These are phyloP conservation scores for Caenorhabditis plicata DNA, from an alignment of 2,888 invertebrate species.

Conservation along the genomic window DNA sequence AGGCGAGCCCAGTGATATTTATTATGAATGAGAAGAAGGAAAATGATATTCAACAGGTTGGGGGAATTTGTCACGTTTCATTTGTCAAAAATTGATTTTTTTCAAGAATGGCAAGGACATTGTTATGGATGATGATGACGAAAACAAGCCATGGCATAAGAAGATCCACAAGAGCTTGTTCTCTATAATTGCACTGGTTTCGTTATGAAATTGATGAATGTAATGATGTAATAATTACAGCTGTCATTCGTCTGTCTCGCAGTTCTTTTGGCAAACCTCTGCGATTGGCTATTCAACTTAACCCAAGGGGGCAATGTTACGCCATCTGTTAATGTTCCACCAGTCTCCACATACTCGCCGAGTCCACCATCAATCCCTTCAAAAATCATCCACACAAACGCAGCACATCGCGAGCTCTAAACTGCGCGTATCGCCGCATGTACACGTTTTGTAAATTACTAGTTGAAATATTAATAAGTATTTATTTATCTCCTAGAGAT, in stretches of 20 bases:
- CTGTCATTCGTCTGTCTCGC: slow-evolving; percentile 10
- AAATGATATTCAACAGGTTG: background rate
- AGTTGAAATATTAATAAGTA: too few species aligned
- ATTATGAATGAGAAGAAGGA: slow-evolving; percentile 20
- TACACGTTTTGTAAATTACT: too few species aligned
- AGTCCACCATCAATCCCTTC: background rate
- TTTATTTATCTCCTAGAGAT: too few species aligned
- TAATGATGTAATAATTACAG: slow-evolving; percentile 10
- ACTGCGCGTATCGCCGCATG: too few species aligned
- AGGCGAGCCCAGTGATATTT: slow-evolving; percentile 30
- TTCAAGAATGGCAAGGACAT: too few species aligned
- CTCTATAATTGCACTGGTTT: too few species aligned
- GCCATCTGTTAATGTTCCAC: background rate
- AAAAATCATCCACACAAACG: background rate
- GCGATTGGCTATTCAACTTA: slow-evolving; percentile 16
- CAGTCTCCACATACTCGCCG: background rate
- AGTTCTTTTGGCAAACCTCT: slow-evolving; percentile 12
- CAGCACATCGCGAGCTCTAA: background rate
- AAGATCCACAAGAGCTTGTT: too few species aligned
- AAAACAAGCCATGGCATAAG: too few species aligned
- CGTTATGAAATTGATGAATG: too few species aligned
- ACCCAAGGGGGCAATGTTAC: background rate
- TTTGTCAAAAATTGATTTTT: too few species aligned
- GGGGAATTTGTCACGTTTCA: too few species aligned
- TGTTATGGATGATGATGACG: too few species aligned